phyloP scores from a whole-genome alignment of 1,140 invertebrate genomes.

The Ceratina australensis region DNA sequence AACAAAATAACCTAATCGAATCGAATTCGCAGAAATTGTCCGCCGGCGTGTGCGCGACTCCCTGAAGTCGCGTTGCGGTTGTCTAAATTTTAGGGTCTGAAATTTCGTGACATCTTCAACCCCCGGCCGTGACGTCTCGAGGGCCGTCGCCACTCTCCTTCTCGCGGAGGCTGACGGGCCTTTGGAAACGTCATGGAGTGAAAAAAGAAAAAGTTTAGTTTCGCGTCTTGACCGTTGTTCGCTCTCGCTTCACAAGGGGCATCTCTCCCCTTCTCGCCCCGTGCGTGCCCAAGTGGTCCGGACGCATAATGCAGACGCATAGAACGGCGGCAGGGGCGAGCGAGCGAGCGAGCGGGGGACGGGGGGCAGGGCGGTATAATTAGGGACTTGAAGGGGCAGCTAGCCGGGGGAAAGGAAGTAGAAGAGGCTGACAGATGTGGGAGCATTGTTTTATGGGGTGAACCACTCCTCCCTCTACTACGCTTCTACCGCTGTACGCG shows the following conservation, averaged over 20 bases:
- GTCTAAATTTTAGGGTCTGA: slow-evolving; percentile 12
- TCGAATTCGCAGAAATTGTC: background rate
- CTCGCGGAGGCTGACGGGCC: slow-evolving; percentile 9
- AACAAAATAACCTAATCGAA: background rate
- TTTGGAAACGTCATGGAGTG: slow-evolving; percentile 55
- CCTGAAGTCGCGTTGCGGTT: slow-evolving; percentile 10
- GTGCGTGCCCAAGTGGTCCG: slow-evolving; percentile 79
- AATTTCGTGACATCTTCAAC: slow-evolving; percentile 34
- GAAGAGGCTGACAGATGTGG: slow-evolving; percentile 81
- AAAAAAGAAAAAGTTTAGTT: slow-evolving; percentile 65
- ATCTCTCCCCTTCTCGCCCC: slow-evolving; percentile 68
- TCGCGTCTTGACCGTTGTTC: slow-evolving; percentile 76
- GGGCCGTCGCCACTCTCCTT: slow-evolving; percentile 35
- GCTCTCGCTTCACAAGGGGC: slow-evolving; percentile 69
- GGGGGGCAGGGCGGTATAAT: slow-evolving; percentile 77
- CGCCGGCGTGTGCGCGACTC: background rate
- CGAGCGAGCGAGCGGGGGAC: no score
- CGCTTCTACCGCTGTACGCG: slow-evolving; percentile 39
- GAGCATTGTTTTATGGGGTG: slow-evolving; percentile 80
- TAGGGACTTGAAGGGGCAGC: slow-evolving; percentile 77
- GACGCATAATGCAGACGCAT: slow-evolving; percentile 77
- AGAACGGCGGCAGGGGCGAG: slow-evolving; percentile 60
- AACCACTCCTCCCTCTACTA: slow-evolving; percentile 50
- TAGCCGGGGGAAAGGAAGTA: slow-evolving; percentile 69
- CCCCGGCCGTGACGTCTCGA: slow-evolving; percentile 45